Conservation (phyloP, 2,888 invertebrate species). For the Teleogryllus oceanicus region DNA sequence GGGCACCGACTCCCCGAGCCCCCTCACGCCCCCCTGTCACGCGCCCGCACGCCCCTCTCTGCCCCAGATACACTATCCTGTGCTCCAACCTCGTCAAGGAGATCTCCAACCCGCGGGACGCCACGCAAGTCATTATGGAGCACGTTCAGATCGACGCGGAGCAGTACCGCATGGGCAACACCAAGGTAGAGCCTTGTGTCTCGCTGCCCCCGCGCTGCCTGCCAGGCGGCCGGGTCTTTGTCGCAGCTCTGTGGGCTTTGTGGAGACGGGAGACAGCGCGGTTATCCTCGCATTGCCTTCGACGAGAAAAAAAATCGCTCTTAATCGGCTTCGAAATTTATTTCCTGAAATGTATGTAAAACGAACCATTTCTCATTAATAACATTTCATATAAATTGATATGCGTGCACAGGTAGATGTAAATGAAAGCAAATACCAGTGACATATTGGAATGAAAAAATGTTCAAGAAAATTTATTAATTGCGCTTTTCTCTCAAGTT, state of each 20-base stretch:
- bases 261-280: background rate
- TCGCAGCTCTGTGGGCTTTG: background rate
- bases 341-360: too few species aligned
- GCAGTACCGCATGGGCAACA: slow-evolving; percentile 91
- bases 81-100: slow-evolving; percentile 84
- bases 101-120: slow-evolving; percentile 69
- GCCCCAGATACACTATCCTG: slow-evolving; percentile 94
- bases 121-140: slow-evolving; percentile 78
- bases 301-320: too few species aligned
- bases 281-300: too few species aligned
- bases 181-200: slow-evolving; percentile 69
- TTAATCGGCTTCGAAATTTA: too few species aligned
- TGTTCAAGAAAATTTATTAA: too few species aligned
- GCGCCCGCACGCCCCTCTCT: slow-evolving; percentile 2
- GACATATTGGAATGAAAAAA: too few species aligned
- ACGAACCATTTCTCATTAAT: too few species aligned
- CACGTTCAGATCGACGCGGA: slow-evolving; percentile 82
- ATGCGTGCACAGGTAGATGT: too few species aligned
- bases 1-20: too few species aligned
- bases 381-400: too few species aligned
- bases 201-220: background rate
- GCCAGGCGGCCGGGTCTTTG: background rate
- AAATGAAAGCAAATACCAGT: too few species aligned
- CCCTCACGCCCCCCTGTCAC: background rate
- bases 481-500: too few species aligned